Base-by-base conservation (phyloP, 2,888 invertebrate genomes). In the Endomychus coccineus region DNA sequence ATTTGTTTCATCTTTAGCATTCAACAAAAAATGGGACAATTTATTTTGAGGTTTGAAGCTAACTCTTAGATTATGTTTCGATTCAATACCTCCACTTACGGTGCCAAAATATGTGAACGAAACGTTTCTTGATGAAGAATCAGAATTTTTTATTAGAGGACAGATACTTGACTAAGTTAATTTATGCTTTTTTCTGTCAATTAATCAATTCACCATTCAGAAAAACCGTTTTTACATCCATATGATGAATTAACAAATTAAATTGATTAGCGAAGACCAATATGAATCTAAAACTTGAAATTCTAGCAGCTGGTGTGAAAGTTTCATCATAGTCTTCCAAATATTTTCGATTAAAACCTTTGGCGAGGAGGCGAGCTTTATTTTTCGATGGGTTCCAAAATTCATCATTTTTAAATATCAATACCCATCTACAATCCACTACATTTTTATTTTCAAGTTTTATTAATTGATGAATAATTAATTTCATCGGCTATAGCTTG, bases 401-500 rank as follows among this genome's bases (percentile, higher is more conserved):
- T 34, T 32, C 22, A 33, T 42, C 23, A 16, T 17, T 40, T 33
- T 40, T 37, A 19, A 42, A 15, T 10, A 17, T 27, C 24, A 42
- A 42, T 34, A 34, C 34, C 42, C 34, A 39, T 27, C 34, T 40
- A 16, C 33, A 37, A 13, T 27, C 27, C 7, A 40, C 16, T 11
- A 40, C 34, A 29, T 40, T 38, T 33, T 22, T 34, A 40, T 40
- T 27, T 14, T 27, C 34, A 34, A n/a, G 34, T 34, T 10, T 27
- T 34, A 36, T 30, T 34, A 27, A 14, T 17, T 16, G 4, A 6
- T 4, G 27, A 16, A 10, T 45, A 46, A 32, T 49, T 38, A 12
- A 47, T 33, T 37, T 49, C 43, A 17, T 45, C 42, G 27, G 38
- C 25, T 6, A 46, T 36, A n/a, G 42, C 44, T 22, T 30, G 7